Base-by-base conservation (phyloP, 2,888 invertebrate species). In the Sminthurides aquaticus region DNA sequence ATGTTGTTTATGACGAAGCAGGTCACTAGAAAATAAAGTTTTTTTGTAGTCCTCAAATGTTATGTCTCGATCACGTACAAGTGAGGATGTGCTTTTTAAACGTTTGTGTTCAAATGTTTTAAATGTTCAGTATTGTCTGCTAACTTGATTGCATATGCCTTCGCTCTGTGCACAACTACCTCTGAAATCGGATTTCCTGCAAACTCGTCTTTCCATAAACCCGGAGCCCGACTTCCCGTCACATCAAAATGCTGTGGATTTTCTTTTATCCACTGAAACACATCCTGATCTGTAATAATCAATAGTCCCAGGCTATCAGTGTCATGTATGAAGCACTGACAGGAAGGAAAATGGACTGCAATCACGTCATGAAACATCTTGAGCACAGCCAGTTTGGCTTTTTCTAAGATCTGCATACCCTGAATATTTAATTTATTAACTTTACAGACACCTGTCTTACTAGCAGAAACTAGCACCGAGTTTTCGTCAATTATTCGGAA, bases 181-280 rank as follows among this genome's bases (percentile, higher is more conserved):
- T 52, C 52, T 18, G 8, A 8, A 22, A 52, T 52, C 5, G 18
- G 15, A 52, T 8, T 22, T 8, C 20, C 15, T 5, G 15, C 5
- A 20, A 52, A 52, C 22, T 52, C 52, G 5, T 20, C 52, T 52
- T 52, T 52, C 52, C 52, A 52, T 20, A 52, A 52, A 8, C 52
- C 52, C 3, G 15, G 15, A 15, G 5, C 20, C 22, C 20, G 5
- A 22, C 20, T 20, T 8, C 20, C 20, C 18, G 5, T 52, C 52
- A 52, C 52, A 22, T 52, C 52, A 52, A 52, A 52, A 20, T 15
- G 5, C 52, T 52, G 20, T 20, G 52, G 52, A 15, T 52, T 52
- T 20, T 15, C 18, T 52, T 20, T 52, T 5, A 52, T 52, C 20
- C 18, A 52, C 22, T 52, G 3, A 20, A 18, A 20, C 3, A 20